Conservation (phyloP, 2,113 vertebrate genomes). For the Xiphophorus maculatus region DNA sequence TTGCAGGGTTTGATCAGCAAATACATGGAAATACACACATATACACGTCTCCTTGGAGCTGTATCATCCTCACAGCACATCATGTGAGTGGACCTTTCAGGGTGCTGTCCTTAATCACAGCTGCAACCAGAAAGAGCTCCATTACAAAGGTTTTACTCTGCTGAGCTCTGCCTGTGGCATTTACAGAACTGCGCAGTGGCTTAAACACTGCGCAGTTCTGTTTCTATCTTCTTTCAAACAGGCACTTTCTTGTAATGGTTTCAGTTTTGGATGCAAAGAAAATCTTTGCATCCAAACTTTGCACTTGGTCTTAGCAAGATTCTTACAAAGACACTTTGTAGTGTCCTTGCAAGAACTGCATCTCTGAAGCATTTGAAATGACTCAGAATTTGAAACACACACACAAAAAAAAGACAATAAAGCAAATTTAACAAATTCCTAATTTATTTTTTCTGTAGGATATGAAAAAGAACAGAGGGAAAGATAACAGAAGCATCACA, state of each 20-base stretch:
- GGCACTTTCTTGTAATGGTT: no score
- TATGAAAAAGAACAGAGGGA: constrained; percentile 67
- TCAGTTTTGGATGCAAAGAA: no score
- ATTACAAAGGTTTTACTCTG: background rate
- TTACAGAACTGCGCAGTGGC: background rate
- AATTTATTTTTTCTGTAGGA: constrained; percentile 76
- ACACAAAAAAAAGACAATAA: constrained; percentile 3
- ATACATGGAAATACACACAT: constrained; percentile 5
- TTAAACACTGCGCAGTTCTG: background rate
- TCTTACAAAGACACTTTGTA: no score
- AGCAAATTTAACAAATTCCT: constrained; percentile 49
- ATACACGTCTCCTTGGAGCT: constrained; percentile 21
- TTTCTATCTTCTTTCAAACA: background rate
- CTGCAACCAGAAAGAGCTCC: constrained; percentile 28
- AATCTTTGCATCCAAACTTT: no score
- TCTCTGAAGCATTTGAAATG: background rate
- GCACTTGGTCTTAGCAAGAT: no score
- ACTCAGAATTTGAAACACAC: background rate
- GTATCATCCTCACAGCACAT: constrained; percentile 31
- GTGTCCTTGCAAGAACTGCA: background rate
- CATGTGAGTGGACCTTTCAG: background rate
- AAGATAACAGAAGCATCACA: constrained; percentile 52
- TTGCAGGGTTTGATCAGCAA: constrained; percentile 36
- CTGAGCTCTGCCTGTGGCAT: background rate
- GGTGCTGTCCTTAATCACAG: background rate